Evolutionary conservation across 2,797 vertebrate species (phyloP), one percentile per base, ranked within the genome.

Genomic region (Enteromius radiatus): DNA sequence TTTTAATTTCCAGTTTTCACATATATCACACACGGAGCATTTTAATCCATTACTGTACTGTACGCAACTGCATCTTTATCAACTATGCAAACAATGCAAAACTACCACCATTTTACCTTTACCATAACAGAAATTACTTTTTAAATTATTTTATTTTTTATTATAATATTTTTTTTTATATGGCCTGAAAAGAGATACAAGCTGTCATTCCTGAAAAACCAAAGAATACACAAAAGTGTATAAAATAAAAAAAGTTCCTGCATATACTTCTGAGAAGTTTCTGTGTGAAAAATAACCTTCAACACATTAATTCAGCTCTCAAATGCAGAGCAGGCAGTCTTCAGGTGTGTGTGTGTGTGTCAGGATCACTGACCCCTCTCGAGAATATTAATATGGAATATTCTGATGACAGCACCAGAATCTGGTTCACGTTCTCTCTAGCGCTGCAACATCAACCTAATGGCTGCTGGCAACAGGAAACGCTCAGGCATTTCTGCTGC

Each of bases 401-500:
- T 89, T 89, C 76, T 88, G 89, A 93, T 90, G 90, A 91, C 87
- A 3, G 54, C 23, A 74, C 71, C 84, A 78, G 91, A 92, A 90
- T 90, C 87, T 86, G 88, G 86, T 90, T 86, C 28, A 38, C 82
- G 87, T 88, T 91, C 84, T 85, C 54, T 83, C 82, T 76, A 89
- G 88, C 84, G 83, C 89, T 91, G 87, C 59, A 19, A 76, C 84
- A 84, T 70, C 63, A 65, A 28, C 83, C 87, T 90, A 91, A 92
- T 90, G 92, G 88, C 87, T 84, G 69, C 85, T 85, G 89, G 90
- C 90, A 87, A 82, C 83, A 86, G 15, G 56, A 85, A 89, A 86
- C 87, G 83, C 86, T 45, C 80, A 87, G 88, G 80, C 85, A 83
- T 91, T 91, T 88, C 83, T 86, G 88, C 79, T 69, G 54, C 84